Evolutionary conservation across 2,888 invertebrate genomes (phyloP).

Genomic region (Lysandra bellargus): DNA sequence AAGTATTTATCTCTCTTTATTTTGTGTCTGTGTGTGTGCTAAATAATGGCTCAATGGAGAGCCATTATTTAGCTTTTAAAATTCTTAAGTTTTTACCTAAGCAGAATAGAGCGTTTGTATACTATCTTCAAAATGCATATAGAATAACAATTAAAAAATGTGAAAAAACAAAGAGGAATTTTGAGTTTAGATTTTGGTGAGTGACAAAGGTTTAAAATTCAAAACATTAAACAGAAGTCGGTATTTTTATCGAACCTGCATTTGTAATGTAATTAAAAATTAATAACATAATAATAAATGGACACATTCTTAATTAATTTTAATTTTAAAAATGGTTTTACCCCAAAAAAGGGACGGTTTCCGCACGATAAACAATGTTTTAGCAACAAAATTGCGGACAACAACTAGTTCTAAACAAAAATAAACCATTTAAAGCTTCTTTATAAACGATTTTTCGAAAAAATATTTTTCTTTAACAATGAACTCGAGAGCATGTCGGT

Average conservation of each 20-base stretch:
- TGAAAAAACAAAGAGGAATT: background rate
- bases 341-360: too few relatives aligned
- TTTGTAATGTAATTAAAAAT: background rate
- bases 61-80: constrained; percentile 1
- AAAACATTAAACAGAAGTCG: background rate
- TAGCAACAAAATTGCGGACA: background rate
- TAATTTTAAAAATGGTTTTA: background rate
- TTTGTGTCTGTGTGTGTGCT: too few relatives aligned
- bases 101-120: background rate
- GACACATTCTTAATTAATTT: too few relatives aligned
- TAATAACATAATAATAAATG: background rate
- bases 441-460: background rate
- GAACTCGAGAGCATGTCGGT: constrained; percentile 1
- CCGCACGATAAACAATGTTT: too few relatives aligned
- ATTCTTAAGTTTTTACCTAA: background rate
- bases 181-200: background rate
- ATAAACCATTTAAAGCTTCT: background rate
- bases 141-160: background rate
- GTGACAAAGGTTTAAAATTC: background rate
- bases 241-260: background rate
- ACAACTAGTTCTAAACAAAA: background rate
- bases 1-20: background rate
- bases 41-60: too few relatives aligned
- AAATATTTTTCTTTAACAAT: constrained; percentile 23
- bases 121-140: background rate